Base-by-base conservation (phyloP, 2,797 vertebrate species). In the Melanotaenia nigrans region DNA sequence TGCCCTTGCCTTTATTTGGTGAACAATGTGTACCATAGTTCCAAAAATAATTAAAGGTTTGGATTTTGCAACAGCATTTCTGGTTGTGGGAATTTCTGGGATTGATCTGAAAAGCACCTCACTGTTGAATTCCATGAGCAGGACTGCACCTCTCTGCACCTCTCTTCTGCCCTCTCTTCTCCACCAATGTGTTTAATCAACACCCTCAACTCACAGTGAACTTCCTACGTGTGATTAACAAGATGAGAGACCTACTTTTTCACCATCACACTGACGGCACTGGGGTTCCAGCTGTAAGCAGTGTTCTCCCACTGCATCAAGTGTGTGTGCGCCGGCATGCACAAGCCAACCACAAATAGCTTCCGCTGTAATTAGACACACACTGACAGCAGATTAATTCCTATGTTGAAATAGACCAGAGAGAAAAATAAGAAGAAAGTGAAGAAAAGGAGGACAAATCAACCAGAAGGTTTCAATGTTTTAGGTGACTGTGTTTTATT, bases 171-270 rank as follows among this genome's bases (percentile, higher is more conserved):
- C 55, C 49, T 51, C 73, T 58, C 60, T 75, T 38, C 53, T 56
- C 53, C 57, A 42, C 67, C 66, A 74, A 35, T 1, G 35, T 78
- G 78, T 86, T 87, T 88, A 87, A 90, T 90, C 91, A 89, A 88
- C 90, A 88, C 89, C 62, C 85, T 88, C 69, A 68, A 74, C 74
- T 78, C 3, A 53, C 78, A 72, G 57, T 20, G 49, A 84, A 74
- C 68, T 70, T 72, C 71, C 70, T 30, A 82, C 53, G 67, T 90
- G 91, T 87, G 85, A 90, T 91, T 89, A 92, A 88, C 65, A 71
- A 78, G 77, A 90, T 40, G 79, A 73, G 79, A 75, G 85, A 85
- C 88, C 90, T 89, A 88, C 78, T 87, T 90, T 89, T 79, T 68
- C 75, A 76, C 61, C 72, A 57, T 85, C 81, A 73, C 74, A 68